Evolutionary conservation across 2,888 invertebrate genomes (phyloP), one percentile per base, ranked within the genome.

Genomic region (Himalopsyche tibetana): DNA sequence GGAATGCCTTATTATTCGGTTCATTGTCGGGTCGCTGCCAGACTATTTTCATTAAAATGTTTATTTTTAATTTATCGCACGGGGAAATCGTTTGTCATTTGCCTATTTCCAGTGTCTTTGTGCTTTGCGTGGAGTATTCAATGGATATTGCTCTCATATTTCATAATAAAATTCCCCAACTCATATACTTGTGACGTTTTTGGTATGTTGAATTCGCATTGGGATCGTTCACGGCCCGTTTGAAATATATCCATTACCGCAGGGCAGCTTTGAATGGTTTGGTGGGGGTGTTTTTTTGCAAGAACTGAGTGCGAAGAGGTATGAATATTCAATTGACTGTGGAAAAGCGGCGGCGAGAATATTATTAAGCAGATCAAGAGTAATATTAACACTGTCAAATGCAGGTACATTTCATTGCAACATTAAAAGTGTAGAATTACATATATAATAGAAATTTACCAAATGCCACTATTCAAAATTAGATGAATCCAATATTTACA

Each of bases 161-260:
- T 74, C 74, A 74, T 74, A 74, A 74, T 74, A 74, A 74, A 28
- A 74, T 74, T 74, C 74, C 63, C 74, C 74, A 74, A 36, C 74
- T 74, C 74, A 74, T 74, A 74, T 74, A 15, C 74, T 74, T 74
- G 74, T 74, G 74, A 74, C 74, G 74, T 36, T 74, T 74, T 74
- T 74, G 74, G 74, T 74, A 74, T 74, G 74, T 74, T 74, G 74
- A 36, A 74, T 38, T 74, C 74, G 74, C 74, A 74, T 74, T 74
- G 74, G 74, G 74, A 74, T 74, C 74, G 74, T 74, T 74, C 74
- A 74, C 74, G 74, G 74, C 74, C 74, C 36, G 74, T 74, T 74
- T 74, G 74, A 74, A 74, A 74, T 74, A 74, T 74, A 74, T 15
- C 36, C 74, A 74, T 74, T 74, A 74, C 74, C 36, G 36, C 74